Evolutionary conservation across 1,140 invertebrate species (phyloP), one percentile per base, ranked within the genome.

Genomic region (Vanessa tameamea): DNA sequence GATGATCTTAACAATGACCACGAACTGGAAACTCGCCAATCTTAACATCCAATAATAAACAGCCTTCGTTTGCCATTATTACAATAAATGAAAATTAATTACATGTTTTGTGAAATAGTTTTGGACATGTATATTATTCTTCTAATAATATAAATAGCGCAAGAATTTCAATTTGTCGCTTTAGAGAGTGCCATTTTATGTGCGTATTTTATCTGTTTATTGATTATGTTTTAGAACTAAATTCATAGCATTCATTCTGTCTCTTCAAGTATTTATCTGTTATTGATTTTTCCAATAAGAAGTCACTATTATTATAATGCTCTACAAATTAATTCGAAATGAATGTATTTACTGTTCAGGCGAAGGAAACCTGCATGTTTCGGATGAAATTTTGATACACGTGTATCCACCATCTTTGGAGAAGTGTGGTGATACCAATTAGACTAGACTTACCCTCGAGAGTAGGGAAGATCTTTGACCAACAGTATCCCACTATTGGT

Each of bases 41-140:
- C 68, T 76, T 73, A 75, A 79, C 76, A 80, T 81, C 82, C 82
- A 85, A 83, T 85, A 85, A 88, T 88, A 87, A 88, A 86, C 85
- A 85, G 81, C 80, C 80, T 83, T 78, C 82, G 69, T 79, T 79
- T 79, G 76, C 78, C 78, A 78, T 83, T 83, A 83, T 82, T 82
- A 78, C 78, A 78, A 83, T 81, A 78, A 83, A 81, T 81, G 73
- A 75, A 77, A 78, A 81, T 81, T 78, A 78, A 78, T 81, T 77
- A 75, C 72, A 69, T 72, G 68, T 77, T 77, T 71, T 66, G 61
- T 63, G 66, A 69, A 75, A 79, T 79, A 73, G 51, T 75, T 74
- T 70, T 57, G 50, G 73, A 69, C 66, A 51, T 72, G 65, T 57
- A 48, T 69, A 71, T 74, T 70, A 66, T 66, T 70, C 61, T 66